Percentiles rank a stretch among this genome's conserved stretches.
These are phyloP conservation scores for Toxotes chatareus DNA, from an alignment of 2,113 vertebrate genomes.

Conservation along the genomic window DNA sequence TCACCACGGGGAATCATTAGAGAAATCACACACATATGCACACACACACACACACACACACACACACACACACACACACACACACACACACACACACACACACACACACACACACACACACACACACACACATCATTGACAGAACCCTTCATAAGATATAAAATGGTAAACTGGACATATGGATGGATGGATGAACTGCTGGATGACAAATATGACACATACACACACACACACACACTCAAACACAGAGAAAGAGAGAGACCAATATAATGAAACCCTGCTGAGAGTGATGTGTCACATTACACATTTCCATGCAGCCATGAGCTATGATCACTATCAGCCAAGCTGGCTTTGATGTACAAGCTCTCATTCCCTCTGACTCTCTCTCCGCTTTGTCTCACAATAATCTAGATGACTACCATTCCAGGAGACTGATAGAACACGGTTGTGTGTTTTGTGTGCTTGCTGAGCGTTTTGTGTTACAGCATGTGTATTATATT, in stretches of 20 bases:
- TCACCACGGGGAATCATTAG: slow-evolving; percentile 61
- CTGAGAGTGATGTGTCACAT: slow-evolving; percentile 56
- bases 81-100: not conserved
- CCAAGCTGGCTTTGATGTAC: slow-evolving; percentile 73
- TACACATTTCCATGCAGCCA: slow-evolving; percentile 63
- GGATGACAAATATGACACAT: not conserved
- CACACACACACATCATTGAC: slow-evolving; percentile 11
- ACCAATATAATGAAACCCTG: slow-evolving; percentile 37
- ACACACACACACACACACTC: slow-evolving; percentile 9
- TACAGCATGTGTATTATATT: not conserved
- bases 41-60: slow-evolving; percentile 5
- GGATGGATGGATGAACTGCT: slow-evolving; percentile 16
- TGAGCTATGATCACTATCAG: slow-evolving; percentile 70
- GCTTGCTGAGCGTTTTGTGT: not conserved
- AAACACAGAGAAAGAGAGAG: slow-evolving; percentile 16
- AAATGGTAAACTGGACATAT: slow-evolving; percentile 26
- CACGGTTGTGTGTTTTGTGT: slow-evolving; percentile 23
- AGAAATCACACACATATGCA: slow-evolving; percentile 25
- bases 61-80: slow-evolving; percentile 7
- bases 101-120: slow-evolving; percentile 1
- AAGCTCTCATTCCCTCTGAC: slow-evolving; percentile 42
- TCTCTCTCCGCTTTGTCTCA: slow-evolving; percentile 56
- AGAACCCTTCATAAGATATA: slow-evolving; percentile 41
- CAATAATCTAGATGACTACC: slow-evolving; percentile 58
- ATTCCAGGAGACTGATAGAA: slow-evolving; percentile 46